A percentile compares a stretch with the other conserved stretches of the same genome.
Evolutionary conservation across 1,140 invertebrate genomes (phyloP).

Genomic region (Leptoteleia sp.): DNA sequence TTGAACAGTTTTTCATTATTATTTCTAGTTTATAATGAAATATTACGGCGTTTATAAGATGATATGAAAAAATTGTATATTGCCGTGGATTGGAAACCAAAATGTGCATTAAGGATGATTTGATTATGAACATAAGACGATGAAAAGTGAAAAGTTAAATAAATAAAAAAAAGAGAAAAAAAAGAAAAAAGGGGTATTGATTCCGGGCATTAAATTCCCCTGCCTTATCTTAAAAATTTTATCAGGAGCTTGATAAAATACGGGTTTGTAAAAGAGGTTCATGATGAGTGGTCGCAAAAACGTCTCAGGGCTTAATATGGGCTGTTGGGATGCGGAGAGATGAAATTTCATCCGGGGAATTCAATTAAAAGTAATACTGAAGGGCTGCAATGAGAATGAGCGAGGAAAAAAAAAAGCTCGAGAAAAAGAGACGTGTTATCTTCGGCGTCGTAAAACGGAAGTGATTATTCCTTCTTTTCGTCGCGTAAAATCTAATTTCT

Average conservation of each 20-base stretch:
- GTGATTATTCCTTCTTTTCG: slow-evolving; percentile 65
- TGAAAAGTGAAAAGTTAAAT: no score
- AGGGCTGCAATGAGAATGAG: slow-evolving; percentile 55
- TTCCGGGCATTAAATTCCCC: not conserved
- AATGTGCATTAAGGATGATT: no score
- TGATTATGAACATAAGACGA: no score
- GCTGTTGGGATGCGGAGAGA: slow-evolving; percentile 47
- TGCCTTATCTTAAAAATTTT: slow-evolving; percentile 9
- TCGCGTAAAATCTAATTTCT: slow-evolving; percentile 27
- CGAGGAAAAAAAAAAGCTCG: slow-evolving; percentile 50
- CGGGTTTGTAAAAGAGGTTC: slow-evolving; percentile 30
- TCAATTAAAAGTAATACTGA: slow-evolving; percentile 79
- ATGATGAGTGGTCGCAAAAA: slow-evolving; percentile 59
- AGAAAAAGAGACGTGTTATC: slow-evolving; percentile 47
- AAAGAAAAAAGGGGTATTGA: no score
- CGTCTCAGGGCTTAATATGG: slow-evolving; percentile 68
- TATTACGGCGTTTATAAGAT: not conserved
- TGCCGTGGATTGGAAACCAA: no score
- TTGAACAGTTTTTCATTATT: slow-evolving; percentile 5
- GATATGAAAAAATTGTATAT: no score
- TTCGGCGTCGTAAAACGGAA: slow-evolving; percentile 53
- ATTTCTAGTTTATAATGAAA: not conserved
- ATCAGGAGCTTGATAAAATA: slow-evolving; percentile 46
- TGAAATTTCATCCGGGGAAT: slow-evolving; percentile 78
- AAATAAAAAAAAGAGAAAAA: no score